Evolutionary conservation across 2,888 invertebrate genomes (phyloP), one percentile per base, ranked within the genome.

Genomic region (Eilema caniola): DNA sequence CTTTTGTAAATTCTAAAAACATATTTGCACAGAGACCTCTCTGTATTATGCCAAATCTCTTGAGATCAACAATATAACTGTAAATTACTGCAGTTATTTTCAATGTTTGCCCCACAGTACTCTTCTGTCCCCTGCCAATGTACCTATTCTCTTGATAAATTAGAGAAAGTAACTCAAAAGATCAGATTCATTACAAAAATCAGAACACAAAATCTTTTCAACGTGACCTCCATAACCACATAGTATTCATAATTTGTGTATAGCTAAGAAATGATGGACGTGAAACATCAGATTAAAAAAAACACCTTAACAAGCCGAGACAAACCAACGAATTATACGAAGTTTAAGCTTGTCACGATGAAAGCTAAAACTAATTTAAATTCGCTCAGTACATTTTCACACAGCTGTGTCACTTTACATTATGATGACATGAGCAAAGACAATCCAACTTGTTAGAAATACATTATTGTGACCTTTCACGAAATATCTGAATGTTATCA

Each of bases 161-260:
- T 33, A 76, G 69, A 59, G 61, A 56, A 63, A n/a, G 53, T 53
- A 53, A 3, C n/a, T 20, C 53, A 53, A 53, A n/a, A 53, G 0
- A 53, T n/a, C 53, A 53, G n/a, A 53, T 53, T 53, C 53, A 53
- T 53, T n/a, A n/a, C 53, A 53, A n/a, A 53, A 53, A 53, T 53
- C 53, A 53, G 53, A 53, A 53, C 53, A 47, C 4, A 59, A 59
- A 59, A 59, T 59, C 59, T 59, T 24, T 59, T 59, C 25, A 59
- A 16, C 59, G 59, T 25, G 24, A 25, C 59, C 59, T 25, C 59
- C 59, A 25, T 59, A 59, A 25, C 5, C 14, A 59, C 59, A 12
- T 59, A 23, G 25, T n/a, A 53, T n/a, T 53, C 53, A 8, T n/a
- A n/a, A n/a, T 53, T 53, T 53, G 53, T 53, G n/a, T n/a, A 53